Evolutionary conservation across 1,140 invertebrate species (phyloP).

Genomic region (Drosophila quadrilineata): DNA sequence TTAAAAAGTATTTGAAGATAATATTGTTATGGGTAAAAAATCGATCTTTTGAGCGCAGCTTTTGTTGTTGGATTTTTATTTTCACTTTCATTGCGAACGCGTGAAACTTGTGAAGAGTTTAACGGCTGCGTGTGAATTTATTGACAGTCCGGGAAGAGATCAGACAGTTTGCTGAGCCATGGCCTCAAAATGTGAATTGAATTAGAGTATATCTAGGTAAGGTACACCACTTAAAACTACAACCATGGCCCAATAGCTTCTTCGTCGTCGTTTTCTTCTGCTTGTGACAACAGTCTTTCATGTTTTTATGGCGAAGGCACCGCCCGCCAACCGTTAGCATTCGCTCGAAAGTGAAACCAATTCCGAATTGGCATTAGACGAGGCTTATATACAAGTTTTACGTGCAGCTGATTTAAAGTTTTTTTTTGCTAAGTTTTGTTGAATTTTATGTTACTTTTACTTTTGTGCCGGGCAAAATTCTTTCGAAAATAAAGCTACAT

Average conservation of each 20-base stretch:
- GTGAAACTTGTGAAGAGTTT: slow-evolving; percentile 52
- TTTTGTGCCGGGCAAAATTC: too few species aligned
- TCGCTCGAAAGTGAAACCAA: slow-evolving; percentile 58
- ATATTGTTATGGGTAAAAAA: slow-evolving; percentile 13
- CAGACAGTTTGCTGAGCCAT: background rate
- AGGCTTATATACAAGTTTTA: slow-evolving; percentile 38
- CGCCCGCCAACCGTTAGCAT: too few species aligned
- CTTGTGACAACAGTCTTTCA: too few species aligned
- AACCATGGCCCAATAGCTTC: too few species aligned
- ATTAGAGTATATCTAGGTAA: too few species aligned
- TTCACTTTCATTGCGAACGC: slow-evolving; percentile 70
- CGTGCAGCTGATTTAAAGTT: too few species aligned
- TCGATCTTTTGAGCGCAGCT: background rate
- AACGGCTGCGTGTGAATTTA: slow-evolving; percentile 67
- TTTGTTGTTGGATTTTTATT: slow-evolving; percentile 10
- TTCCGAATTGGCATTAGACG: slow-evolving; percentile 9
- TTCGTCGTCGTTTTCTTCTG: too few species aligned
- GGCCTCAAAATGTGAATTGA: background rate
- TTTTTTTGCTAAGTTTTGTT: background rate
- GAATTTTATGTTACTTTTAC: background rate
- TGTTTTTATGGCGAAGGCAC: too few species aligned
- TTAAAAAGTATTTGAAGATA: slow-evolving; percentile 48
- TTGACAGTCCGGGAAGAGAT: slow-evolving; percentile 2
- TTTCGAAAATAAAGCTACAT: too few species aligned
- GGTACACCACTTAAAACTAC: too few species aligned